Base-by-base conservation (phyloP, 2,888 invertebrate species). In the Phyllotreta striolata region DNA sequence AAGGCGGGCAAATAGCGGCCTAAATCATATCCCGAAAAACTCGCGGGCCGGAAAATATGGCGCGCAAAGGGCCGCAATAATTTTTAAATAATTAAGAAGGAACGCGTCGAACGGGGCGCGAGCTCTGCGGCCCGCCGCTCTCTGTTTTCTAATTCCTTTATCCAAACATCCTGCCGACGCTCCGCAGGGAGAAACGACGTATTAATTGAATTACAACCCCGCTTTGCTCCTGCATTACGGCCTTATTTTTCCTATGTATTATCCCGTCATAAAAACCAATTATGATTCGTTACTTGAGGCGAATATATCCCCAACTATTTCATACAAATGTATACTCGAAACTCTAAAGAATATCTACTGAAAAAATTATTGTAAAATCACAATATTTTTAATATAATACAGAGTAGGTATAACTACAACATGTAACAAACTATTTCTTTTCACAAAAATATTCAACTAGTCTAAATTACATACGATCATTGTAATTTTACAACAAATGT, bases 141-240 rank as follows among this genome's bases (percentile, higher is more conserved):
- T 24, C 71, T 73, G 72, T 75, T 76, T 74, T 73, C 68, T 76
- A 77, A 76, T 76, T 77, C 77, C 74, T 75, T 76, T 77, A 77
- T 73, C 74, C 75, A 76, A 77, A 76, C 77, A 76, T 75, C 71
- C n/a, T 74, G 65, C 55, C 49, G 61, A 63, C 64, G 58, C 62
- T 67, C 51, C 55, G 54, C 24, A 56, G 70, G 69, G 70, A 67
- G 63, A 66, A 51, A 64, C 69, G 65, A 59, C 52, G 64, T 56
- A 73, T 81, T 78, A 75, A 74, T 74, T 72, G 71, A 75, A 74
- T 75, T 74, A 74, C 66, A 56, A 67, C 72, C 72, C 70, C 66
- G n/a, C 40, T 66, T 66, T 49, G 39, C 57, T 62, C 58, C 55
- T n/a, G 55, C 66, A 47, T 41, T 62, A 62, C 60, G 64, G 24